Evolutionary conservation across 92 coral and sea anemone species (phyloP).

Genomic region (Isaurus tuberculatus): DNA sequence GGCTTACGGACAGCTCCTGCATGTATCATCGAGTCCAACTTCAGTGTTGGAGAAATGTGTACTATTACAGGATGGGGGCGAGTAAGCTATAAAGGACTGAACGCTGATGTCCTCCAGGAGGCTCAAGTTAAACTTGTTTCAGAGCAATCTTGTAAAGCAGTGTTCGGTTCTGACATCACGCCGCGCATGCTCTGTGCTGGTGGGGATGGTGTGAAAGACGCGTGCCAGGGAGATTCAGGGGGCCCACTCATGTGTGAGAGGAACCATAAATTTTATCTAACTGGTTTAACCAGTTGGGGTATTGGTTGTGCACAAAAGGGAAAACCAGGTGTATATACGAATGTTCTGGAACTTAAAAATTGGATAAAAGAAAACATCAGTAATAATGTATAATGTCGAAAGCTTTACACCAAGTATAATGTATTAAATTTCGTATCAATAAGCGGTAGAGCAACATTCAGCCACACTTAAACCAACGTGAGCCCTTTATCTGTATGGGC

Average conservation of each 20-base stretch:
- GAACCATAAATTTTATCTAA: slow-evolving; percentile 72
- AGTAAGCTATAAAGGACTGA: background rate
- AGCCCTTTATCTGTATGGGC: no score
- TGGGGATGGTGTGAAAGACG: slow-evolving; percentile 42
- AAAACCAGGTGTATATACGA: slow-evolving; percentile 86
- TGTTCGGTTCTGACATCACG: slow-evolving; percentile 43
- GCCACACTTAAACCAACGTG: no score
- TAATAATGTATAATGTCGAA: no score
- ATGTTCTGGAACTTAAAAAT: slow-evolving; percentile 28
- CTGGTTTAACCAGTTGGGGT: slow-evolving; percentile 91
- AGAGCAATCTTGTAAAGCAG: slow-evolving; percentile 19
- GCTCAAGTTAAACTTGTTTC: slow-evolving; percentile 24
- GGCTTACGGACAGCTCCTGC: slow-evolving; percentile 31
- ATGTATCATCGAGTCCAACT: slow-evolving; percentile 15
- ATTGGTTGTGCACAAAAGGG: slow-evolving; percentile 85
- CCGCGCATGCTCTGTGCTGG: slow-evolving; percentile 66
- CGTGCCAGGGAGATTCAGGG: slow-evolving; percentile 68
- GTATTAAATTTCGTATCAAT: no score
- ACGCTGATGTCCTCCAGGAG: slow-evolving; percentile 38
- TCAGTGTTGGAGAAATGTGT: slow-evolving; percentile 35
- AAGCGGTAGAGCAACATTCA: no score
- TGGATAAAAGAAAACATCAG: no score
- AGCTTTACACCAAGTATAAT: no score
- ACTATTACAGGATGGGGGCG: slow-evolving; percentile 50
- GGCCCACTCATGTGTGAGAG: slow-evolving; percentile 55